Evolutionary conservation across 2,113 vertebrate species (phyloP).

Genomic region (Esox niger): DNA sequence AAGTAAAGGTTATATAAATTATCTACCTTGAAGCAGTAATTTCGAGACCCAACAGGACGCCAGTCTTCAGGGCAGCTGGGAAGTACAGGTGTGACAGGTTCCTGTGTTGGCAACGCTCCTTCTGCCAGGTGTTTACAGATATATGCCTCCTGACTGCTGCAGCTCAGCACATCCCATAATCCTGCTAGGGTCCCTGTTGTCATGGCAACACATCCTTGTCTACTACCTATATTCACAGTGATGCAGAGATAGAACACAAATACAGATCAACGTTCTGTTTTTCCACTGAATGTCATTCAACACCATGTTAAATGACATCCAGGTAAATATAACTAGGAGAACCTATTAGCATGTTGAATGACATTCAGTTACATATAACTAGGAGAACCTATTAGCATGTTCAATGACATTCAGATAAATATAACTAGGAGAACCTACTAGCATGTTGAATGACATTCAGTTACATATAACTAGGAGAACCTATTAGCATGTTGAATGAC

Average conservation of each 20-base stretch:
- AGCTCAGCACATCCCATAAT: constrained; percentile 89
- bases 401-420: too few species aligned
- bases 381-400: too few species aligned
- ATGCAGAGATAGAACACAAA: not conserved
- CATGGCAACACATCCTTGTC: constrained; percentile 87
- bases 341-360: too few species aligned
- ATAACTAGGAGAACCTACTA: too few species aligned
- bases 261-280: not conserved
- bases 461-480: too few species aligned
- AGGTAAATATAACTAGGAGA: too few species aligned
- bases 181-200: constrained; percentile 85
- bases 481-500: too few species aligned
- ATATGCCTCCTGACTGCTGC: constrained; percentile 85
- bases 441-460: too few species aligned
- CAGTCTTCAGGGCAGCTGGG: constrained; percentile 67
- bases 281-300: too few species aligned
- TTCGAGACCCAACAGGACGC: constrained; percentile 54
- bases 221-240: constrained; percentile 40
- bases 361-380: too few species aligned
- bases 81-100: constrained; percentile 43
- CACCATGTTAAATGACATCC: too few species aligned
- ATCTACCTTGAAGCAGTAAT: constrained; percentile 84
- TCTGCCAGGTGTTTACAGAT: constrained; percentile 87
- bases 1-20: too few species aligned
- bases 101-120: constrained; percentile 73